These are phyloP conservation scores for Phenacoccus solenopsis DNA, from an alignment of 1,140 invertebrate species.

Conservation along the genomic window DNA sequence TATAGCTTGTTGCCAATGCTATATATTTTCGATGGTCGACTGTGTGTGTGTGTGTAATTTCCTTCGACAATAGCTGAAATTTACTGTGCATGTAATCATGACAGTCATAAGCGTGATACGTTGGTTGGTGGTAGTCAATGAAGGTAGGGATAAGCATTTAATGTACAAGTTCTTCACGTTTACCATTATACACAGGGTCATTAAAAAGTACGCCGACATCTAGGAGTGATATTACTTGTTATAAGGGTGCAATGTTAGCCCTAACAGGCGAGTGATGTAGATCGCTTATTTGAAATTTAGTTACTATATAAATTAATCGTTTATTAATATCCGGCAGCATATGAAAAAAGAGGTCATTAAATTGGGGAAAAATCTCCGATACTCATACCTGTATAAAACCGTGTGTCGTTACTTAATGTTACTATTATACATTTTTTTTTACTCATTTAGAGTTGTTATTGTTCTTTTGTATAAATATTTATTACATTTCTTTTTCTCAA, in stretches of 20 bases:
- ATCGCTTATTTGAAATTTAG: too few species aligned
- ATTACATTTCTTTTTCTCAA: not conserved
- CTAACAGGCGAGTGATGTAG: too few species aligned
- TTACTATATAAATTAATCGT: not conserved
- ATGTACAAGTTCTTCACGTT: not conserved
- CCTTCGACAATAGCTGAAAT: too few species aligned
- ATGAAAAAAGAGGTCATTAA: not conserved
- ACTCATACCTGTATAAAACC: not conserved
- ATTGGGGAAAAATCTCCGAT: too few species aligned
- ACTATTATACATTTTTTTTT: not conserved
- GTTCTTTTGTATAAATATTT: not conserved
- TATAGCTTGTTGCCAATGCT: too few species aligned
- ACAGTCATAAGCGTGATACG: too few species aligned
- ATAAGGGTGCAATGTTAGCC: not conserved
- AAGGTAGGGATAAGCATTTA: not conserved
- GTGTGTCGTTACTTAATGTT: not conserved
- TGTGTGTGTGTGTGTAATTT: too few species aligned
- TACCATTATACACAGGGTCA: not conserved
- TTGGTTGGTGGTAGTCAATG: not conserved
- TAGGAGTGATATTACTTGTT: not conserved
- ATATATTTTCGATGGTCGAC: too few species aligned
- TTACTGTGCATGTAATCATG: too few species aligned
- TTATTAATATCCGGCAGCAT: not conserved
- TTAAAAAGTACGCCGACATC: not conserved
- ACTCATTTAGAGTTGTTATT: conserved; percentile 3